A percentile compares a stretch with the other conserved stretches of the same genome.
Conservation (phyloP, 30 jellyfish, hydroid and myxozoan species). For the Nemopilema nomurai region DNA sequence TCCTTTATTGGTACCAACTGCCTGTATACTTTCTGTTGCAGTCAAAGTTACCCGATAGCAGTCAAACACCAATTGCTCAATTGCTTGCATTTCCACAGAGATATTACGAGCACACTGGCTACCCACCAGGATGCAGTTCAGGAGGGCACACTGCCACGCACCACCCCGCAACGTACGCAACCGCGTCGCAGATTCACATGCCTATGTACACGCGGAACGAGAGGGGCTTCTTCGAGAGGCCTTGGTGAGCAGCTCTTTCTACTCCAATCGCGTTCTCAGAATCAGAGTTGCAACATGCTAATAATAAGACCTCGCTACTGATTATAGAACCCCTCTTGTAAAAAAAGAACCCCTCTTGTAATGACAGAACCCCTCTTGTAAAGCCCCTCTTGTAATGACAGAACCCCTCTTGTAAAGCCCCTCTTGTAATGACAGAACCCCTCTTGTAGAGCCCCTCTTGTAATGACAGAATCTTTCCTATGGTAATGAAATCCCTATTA, state of each 20-base stretch:
- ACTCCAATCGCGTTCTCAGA: too few relatives aligned
- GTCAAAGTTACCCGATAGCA: slow-evolving; percentile 74
- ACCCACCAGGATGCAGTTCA: slow-evolving; percentile 80
- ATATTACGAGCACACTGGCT: slow-evolving; percentile 83
- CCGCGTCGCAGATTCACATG: slow-evolving; percentile 87
- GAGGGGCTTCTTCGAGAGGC: slow-evolving; percentile 81
- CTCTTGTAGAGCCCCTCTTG: too few relatives aligned
- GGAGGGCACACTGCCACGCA: slow-evolving; percentile 74
- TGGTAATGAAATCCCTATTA: too few relatives aligned
- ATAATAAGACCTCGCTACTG: too few relatives aligned
- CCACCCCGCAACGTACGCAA: slow-evolving; percentile 73
- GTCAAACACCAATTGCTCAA: slow-evolving; percentile 71
- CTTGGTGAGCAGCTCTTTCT: slow-evolving; percentile 63
- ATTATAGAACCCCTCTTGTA: too few relatives aligned
- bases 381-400: too few relatives aligned
- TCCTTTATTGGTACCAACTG: slow-evolving; percentile 16
- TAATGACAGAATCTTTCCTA: too few relatives aligned
- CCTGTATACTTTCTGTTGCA: slow-evolving; percentile 50
- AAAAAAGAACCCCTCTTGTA: too few relatives aligned
- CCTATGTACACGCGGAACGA: slow-evolving; percentile 91
- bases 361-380: too few relatives aligned
- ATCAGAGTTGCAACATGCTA: too few relatives aligned
- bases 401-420: too few relatives aligned
- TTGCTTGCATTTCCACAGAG: slow-evolving; percentile 88
- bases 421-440: too few relatives aligned